A percentile compares a stretch with the other conserved stretches of the same genome.
phyloP scores from a whole-genome alignment of 2,888 invertebrate genomes.

The Crepidodera aurea region DNA sequence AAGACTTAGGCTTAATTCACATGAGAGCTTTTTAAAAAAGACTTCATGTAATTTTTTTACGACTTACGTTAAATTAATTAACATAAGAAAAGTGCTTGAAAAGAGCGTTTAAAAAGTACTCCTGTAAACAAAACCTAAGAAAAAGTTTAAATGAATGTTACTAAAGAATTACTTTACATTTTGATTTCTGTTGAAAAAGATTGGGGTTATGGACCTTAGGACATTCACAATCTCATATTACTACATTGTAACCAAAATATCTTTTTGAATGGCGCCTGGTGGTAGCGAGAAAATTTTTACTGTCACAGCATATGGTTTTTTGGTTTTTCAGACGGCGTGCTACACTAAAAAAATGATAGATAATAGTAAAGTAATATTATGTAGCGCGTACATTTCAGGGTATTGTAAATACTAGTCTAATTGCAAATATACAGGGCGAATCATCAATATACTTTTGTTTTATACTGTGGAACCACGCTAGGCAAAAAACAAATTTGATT shows the following conservation, averaged over 20 bases:
- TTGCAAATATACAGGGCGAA: conserved; percentile 38
- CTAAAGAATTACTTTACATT: conserved; percentile 10
- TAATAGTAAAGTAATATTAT: conserved; percentile 38
- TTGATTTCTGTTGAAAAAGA: conserved; percentile 25
- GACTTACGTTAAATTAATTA: too few species aligned
- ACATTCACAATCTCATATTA: conserved; percentile 35
- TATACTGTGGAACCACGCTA: neutral
- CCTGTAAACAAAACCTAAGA: too few species aligned
- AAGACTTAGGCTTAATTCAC: too few species aligned
- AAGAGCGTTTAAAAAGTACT: too few species aligned
- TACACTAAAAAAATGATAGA: conserved; percentile 36
- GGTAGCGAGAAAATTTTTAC: conserved; percentile 45
- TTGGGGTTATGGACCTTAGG: conserved; percentile 18
- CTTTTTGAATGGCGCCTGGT: conserved; percentile 57
- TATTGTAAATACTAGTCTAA: conserved; percentile 64
- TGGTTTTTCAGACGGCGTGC: conserved; percentile 35
- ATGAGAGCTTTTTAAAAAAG: too few species aligned
- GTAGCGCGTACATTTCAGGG: conserved; percentile 59
- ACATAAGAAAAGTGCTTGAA: too few species aligned
- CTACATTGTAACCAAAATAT: conserved; percentile 56
- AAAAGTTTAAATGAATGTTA: too few species aligned
- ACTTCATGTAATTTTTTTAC: too few species aligned
- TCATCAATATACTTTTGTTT: neutral
- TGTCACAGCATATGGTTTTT: conserved; percentile 41
- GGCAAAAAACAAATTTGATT: too few species aligned